Evolutionary conservation across 2,797 vertebrate species (phyloP).

Genomic region (Meda fulgida): DNA sequence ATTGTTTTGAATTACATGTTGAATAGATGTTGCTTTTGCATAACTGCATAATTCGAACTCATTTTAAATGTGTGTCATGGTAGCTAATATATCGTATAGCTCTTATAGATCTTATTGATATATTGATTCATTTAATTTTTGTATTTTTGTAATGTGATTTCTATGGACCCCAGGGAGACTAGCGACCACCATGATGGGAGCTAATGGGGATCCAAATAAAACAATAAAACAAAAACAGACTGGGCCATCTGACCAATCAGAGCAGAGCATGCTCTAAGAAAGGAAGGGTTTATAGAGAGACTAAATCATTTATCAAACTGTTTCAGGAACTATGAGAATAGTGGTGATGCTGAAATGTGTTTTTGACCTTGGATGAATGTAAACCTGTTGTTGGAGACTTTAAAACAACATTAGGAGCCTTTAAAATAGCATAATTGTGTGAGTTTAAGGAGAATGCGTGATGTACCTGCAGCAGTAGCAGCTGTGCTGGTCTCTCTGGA

Average conservation of each 20-base stretch:
- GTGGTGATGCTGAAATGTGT: not conserved
- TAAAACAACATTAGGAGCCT: not conserved
- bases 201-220: no score
- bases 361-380: not conserved
- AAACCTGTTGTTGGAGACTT: not conserved
- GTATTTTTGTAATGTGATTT: no score
- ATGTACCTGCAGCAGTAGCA: slow-evolving; percentile 91
- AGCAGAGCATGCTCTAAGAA: not conserved
- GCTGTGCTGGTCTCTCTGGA: slow-evolving; percentile 94
- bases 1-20: no score
- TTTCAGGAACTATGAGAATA: not conserved
- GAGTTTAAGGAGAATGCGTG: not conserved
- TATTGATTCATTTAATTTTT: no score
- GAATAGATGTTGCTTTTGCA: no score
- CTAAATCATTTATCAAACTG: not conserved
- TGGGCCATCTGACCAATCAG: not conserved
- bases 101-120: no score
- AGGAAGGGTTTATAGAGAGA: not conserved
- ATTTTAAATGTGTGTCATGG: no score
- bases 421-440: not conserved
- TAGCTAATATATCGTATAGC: no score
- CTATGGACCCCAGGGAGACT: no score
- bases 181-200: no score
- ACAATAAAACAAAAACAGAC: not conserved
- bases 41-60: no score